Conservation (phyloP, 1,140 invertebrate genomes). For the Lordiphosa stackelbergi region DNA sequence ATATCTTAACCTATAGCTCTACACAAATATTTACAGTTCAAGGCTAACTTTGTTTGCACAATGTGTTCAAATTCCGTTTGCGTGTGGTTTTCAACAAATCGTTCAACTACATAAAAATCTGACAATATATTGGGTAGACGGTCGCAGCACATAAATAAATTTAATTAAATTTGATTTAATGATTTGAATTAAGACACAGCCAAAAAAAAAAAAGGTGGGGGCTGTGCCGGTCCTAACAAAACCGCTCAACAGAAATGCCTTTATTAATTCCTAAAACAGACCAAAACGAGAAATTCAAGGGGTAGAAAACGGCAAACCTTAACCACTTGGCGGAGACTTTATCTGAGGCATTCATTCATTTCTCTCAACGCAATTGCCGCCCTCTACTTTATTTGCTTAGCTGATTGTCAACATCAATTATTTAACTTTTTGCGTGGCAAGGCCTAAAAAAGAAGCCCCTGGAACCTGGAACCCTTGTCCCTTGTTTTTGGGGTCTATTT, state of each 20-base stretch:
- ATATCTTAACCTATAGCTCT: too few relatives aligned
- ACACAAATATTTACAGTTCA: too few relatives aligned
- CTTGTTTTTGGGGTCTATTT: slow-evolving; percentile 53
- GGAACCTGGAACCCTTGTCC: slow-evolving; percentile 15
- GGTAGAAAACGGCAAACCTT: slow-evolving; percentile 10
- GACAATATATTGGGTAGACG: too few relatives aligned
- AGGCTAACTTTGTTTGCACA: too few relatives aligned
- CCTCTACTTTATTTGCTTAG: slow-evolving; percentile 70
- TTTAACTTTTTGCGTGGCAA: slow-evolving; percentile 66
- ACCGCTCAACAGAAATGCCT: slow-evolving; percentile 34
- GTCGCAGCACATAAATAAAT: slow-evolving; percentile 38
- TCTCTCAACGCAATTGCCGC: slow-evolving; percentile 16
- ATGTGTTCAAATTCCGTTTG: too few relatives aligned
- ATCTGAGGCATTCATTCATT: slow-evolving; percentile 48
- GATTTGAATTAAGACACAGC: slow-evolving; percentile 29
- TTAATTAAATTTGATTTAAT: slow-evolving; percentile 59
- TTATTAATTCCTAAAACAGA: slow-evolving; percentile 49
- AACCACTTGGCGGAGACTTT: slow-evolving; percentile 31
- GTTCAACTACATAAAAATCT: too few relatives aligned
- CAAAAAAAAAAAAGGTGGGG: background rate
- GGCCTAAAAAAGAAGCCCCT: slow-evolving; percentile 28
- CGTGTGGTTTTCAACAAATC: too few relatives aligned
- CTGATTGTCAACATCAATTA: slow-evolving; percentile 77
- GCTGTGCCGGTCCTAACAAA: slow-evolving; percentile 10
- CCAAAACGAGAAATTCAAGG: slow-evolving; percentile 2